Percentiles rank a stretch among this genome's conserved stretches.
phyloP scores from a whole-genome alignment of 2,888 invertebrate genomes.

The Sclerodermus sp. region DNA sequence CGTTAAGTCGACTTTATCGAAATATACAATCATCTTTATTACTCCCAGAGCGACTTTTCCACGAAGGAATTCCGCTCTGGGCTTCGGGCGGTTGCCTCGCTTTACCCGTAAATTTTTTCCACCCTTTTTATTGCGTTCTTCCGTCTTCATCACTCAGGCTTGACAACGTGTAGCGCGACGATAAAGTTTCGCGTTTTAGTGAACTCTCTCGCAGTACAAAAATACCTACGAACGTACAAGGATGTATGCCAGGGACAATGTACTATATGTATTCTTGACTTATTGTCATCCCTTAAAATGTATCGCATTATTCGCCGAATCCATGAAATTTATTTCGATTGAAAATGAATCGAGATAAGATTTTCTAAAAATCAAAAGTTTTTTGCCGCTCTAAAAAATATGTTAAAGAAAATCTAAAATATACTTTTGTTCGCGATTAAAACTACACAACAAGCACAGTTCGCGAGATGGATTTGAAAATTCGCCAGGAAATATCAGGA shows the following conservation, averaged over 20 bases:
- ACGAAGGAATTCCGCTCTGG: not conserved
- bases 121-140: conserved; percentile 19
- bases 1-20: conserved; percentile 22
- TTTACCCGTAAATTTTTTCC: conserved; percentile 11
- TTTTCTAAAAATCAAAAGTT: no score
- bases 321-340: not conserved
- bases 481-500: no score
- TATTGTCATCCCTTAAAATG: conserved; percentile 1
- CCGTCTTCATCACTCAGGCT: conserved; percentile 26
- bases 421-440: no score
- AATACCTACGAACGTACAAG: not conserved
- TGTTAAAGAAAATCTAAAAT: no score
- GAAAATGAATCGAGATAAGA: not conserved
- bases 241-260: not conserved
- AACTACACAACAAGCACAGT: no score
- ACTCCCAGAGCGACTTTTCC: conserved; percentile 3
- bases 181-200: conserved; percentile 18
- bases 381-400: no score
- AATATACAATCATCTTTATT: conserved; percentile 19
- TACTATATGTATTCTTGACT: conserved; percentile 9
- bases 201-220: not conserved
- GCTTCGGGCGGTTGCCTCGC: conserved; percentile 2
- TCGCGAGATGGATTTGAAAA: no score
- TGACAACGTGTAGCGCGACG: conserved; percentile 22
- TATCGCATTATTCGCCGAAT: not conserved